These are phyloP conservation scores for Nipponacmea schrenckii DNA, from an alignment of 2,888 invertebrate genomes.

Conservation along the genomic window DNA sequence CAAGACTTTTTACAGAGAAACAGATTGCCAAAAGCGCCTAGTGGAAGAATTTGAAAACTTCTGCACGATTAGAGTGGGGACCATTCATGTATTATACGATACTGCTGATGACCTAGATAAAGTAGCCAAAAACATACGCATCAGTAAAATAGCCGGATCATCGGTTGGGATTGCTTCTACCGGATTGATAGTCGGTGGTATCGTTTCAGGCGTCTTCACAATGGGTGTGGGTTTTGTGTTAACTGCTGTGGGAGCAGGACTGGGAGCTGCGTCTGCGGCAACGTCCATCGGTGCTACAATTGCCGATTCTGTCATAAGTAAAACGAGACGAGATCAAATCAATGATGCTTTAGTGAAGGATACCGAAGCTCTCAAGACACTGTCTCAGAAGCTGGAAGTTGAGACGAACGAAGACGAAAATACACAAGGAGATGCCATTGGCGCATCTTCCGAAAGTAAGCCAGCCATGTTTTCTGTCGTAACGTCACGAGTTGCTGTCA, in stretches of 20 bases:
- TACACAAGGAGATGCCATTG: not conserved
- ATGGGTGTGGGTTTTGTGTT: not conserved
- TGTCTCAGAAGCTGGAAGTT: not conserved
- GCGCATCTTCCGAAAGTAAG: not conserved
- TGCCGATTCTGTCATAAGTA: not conserved
- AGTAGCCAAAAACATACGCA: not conserved
- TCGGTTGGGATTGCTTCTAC: not conserved
- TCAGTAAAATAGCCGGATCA: not conserved
- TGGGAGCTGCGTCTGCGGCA: not conserved
- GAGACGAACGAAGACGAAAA: not conserved
- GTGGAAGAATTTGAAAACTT: not conserved
- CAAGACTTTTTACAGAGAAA: too few species aligned
- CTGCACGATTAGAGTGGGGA: not conserved
- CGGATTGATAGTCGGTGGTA: not conserved
- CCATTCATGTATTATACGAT: not conserved
- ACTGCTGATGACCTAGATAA: not conserved
- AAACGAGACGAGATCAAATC: not conserved
- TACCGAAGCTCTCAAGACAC: not conserved
- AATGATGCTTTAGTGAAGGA: not conserved
- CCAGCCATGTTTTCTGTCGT: not conserved
- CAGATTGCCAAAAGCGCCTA: too few species aligned
- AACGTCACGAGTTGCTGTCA: not conserved
- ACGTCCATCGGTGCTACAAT: not conserved
- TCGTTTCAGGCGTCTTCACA: not conserved
- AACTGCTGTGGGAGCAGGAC: not conserved